Conservation (phyloP, 2,113 vertebrate genomes). For the Sapajus apella region DNA sequence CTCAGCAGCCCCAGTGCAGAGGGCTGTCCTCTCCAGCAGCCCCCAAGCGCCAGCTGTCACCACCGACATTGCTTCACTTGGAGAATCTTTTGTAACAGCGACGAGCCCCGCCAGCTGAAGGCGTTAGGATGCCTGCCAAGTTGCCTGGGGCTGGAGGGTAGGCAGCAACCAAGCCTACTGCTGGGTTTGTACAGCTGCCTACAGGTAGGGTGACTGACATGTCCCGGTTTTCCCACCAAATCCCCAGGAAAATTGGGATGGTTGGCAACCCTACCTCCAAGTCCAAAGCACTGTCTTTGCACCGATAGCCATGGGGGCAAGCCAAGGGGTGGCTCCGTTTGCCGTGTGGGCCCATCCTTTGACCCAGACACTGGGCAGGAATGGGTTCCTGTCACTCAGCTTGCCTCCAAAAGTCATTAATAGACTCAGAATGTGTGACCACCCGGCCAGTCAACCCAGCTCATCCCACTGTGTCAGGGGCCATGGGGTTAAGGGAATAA, state of each 20-base stretch:
- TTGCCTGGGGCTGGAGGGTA: neutral
- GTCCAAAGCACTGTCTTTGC: neutral
- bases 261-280: neutral
- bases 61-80: neutral
- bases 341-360: neutral
- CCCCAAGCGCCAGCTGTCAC: neutral
- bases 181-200: neutral
- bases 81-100: neutral
- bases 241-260: neutral
- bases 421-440: neutral
- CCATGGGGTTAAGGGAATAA: neutral
- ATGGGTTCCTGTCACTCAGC: neutral
- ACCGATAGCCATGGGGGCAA: neutral
- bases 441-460: accelerated
- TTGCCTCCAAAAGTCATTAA: neutral
- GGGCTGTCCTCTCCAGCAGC: neutral
- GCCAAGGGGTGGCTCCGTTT: neutral
- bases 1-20: neutral
- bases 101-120: neutral
- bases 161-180: neutral
- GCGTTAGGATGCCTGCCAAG: neutral
- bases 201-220: neutral
- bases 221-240: neutral
- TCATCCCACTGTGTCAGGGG: neutral
- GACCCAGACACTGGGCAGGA: neutral